Base-by-base conservation (phyloP, 2,797 vertebrate genomes). In the Enteromius afrohamiltoni region DNA sequence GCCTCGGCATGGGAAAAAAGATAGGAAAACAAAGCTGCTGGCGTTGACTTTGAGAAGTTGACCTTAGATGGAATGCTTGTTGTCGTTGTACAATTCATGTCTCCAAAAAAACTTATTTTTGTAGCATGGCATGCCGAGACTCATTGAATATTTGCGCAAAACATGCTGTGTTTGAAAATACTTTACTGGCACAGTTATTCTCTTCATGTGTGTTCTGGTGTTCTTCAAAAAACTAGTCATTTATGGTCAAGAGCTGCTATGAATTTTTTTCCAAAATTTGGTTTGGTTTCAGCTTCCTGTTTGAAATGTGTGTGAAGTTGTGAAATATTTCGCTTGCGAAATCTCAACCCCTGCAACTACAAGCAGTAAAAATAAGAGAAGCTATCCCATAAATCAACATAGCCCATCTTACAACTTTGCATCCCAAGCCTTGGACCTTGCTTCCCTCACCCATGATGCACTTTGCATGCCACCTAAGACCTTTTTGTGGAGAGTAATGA, bases 81-180 rank as follows among this genome's bases (percentile, higher is more conserved):
- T 88, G 88, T 89, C 81, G 84, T 37, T 37, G 34, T 37, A 82
- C 89, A 90, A 88, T 92, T 92, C 91, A 90, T 90, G 88, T 92
- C 90, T 84, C 86, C 90, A 88, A 90, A 80, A 79, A 81, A 89
- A 88, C 88, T 88, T 88, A 1, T 85, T 89, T 88, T 80, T 74
- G 68, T 21, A 80, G 88, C 88, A 88, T 87, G 83, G 76, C 68
- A 92, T 86, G 92, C 91, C 92, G 93, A 88, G 92, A 89, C 81
- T 90, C 90, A 92, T 92, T 90, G 92, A 92, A 89, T 91, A 92
- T 92, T 91, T 87, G 87, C 79, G 40, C 90, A 88, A 90, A 87
- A 86, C 93, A 91, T 1, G 84, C 93, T 92, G 92, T 89, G 86
- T 90, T 88, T 90, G 92, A 86, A 93, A 88, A 89, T 85, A 86